Evolutionary conservation across 2,113 vertebrate genomes (phyloP).

Genomic region (Sula dactylatra): DNA sequence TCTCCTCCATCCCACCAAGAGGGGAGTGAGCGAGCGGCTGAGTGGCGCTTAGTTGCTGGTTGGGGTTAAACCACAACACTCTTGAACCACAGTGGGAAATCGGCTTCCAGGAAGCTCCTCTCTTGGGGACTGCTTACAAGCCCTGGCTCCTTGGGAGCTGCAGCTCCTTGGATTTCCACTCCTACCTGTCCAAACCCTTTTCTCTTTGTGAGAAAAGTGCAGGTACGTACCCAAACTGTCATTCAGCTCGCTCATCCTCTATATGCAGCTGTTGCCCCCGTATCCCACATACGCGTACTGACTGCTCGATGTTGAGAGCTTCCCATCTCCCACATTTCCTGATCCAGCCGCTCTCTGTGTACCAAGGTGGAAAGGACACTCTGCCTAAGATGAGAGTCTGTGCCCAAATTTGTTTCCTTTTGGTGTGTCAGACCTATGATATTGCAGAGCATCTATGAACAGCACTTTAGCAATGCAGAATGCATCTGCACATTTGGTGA

Average conservation of each 20-base stretch:
- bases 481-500: not conserved
- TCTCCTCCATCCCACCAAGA: too few species aligned
- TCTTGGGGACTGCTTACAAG: not conserved
- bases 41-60: too few species aligned
- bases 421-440: not conserved
- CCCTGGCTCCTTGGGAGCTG: not conserved
- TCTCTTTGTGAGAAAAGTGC: not conserved
- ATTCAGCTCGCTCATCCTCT: not conserved
- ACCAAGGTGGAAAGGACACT: not conserved
- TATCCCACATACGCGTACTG: not conserved
- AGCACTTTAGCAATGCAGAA: not conserved
- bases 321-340: not conserved
- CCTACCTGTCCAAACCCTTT: not conserved
- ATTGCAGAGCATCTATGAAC: not conserved
- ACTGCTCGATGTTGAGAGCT: not conserved
- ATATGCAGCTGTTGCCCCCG: not conserved
- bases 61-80: too few species aligned
- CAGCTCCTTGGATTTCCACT: not conserved
- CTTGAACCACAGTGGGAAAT: not conserved
- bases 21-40: too few species aligned
- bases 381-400: not conserved
- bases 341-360: not conserved
- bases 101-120: not conserved
- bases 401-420: not conserved
- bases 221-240: not conserved